phyloP scores from a whole-genome alignment of 2,113 vertebrate genomes.

The Amazona vittata region DNA sequence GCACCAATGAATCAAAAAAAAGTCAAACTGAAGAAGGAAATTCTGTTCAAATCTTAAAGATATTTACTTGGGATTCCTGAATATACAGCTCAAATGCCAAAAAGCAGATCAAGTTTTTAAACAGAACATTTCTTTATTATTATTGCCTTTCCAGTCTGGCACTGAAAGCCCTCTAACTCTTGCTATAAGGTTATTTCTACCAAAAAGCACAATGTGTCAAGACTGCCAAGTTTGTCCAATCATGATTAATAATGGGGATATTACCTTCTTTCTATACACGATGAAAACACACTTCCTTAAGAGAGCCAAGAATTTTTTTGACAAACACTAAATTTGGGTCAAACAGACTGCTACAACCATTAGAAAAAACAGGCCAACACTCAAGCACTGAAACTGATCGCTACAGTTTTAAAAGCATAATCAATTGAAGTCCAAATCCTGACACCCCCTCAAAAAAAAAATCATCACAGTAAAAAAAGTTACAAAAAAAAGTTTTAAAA shows the following conservation, averaged over 20 bases:
- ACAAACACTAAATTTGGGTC: not conserved
- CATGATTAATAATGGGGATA: not conserved
- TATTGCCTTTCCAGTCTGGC: not conserved
- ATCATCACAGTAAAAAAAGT: not conserved
- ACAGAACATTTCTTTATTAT: not conserved
- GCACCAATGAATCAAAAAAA: not conserved
- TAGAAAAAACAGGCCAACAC: not conserved
- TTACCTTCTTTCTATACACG: not conserved
- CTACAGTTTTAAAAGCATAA: not conserved
- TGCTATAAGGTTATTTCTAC: not conserved
- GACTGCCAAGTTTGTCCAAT: not conserved
- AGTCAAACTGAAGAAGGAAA: not conserved
- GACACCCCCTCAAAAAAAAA: not conserved
- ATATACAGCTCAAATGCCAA: not conserved
- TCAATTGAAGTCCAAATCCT: not conserved
- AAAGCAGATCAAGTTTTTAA: not conserved
- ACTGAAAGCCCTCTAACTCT: not conserved
- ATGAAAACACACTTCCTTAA: not conserved
- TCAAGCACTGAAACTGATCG: not conserved
- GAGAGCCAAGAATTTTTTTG: not conserved
- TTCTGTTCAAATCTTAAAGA: not conserved
- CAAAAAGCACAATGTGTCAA: not conserved
- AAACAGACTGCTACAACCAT: not conserved
- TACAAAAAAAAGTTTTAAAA: not conserved
- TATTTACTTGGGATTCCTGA: not conserved